These are phyloP conservation scores for Barbus barbus DNA, from an alignment of 2,113 vertebrate species.

Conservation along the genomic window DNA sequence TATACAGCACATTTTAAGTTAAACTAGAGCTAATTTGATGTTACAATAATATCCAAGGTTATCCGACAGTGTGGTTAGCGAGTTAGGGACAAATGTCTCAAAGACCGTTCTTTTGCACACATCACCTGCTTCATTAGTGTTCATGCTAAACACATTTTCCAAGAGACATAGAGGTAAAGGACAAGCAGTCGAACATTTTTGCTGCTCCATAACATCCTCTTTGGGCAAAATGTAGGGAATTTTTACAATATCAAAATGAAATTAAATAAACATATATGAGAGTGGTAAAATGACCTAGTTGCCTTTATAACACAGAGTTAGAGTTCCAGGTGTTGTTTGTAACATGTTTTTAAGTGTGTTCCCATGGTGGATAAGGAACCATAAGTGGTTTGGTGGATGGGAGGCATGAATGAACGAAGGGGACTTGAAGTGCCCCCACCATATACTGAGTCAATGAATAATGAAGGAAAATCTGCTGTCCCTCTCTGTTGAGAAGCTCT, in stretches of 20 bases:
- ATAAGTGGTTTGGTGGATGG: neutral
- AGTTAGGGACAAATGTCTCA: conserved; percentile 62
- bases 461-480: conserved; percentile 14
- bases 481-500: neutral
- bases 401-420: neutral
- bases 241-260: neutral
- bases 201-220: neutral
- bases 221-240: neutral
- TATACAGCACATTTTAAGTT: conserved; percentile 94
- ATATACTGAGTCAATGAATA: conserved; percentile 46
- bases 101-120: conserved; percentile 63
- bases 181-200: neutral
- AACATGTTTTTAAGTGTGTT: conserved; percentile 31
- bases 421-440: conserved; percentile 23
- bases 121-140: conserved; percentile 63
- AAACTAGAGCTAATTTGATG: conserved; percentile 93
- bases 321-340: neutral
- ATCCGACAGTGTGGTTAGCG: conserved; percentile 69
- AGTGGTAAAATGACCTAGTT: neutral
- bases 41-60: conserved; percentile 83
- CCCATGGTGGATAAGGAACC: neutral
- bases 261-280: neutral
- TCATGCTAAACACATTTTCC: conserved; percentile 62
- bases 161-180: neutral
- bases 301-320: neutral